Base-by-base conservation (phyloP, 2,888 invertebrate species). In the Boloria selene region DNA sequence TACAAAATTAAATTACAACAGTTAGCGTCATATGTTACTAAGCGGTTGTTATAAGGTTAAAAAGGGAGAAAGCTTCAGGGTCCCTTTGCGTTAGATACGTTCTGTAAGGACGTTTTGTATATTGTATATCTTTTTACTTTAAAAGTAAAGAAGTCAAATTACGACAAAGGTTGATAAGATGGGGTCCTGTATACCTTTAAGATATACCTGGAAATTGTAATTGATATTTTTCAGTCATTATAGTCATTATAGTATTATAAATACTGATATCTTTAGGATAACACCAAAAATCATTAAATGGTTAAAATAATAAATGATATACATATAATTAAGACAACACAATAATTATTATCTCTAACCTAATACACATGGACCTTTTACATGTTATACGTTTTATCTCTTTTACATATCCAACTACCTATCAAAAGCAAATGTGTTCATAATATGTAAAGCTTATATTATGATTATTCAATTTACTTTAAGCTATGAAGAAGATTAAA, bases 1-100 rank as follows among this genome's bases (percentile, higher is more conserved):
- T 31, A 58, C 45, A n/a, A 49, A 26, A 49, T 31, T 16, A 13
- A 49, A 58, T 58, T 45, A 47, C 31, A 47, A 31, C 26, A 22
- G 31, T 47, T 31, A 58, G 13, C 47, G 13, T 13, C 47, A 58
- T 47, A 45, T 58, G 58, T 31, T 49, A 31, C 26, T 47, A 49
- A 47, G n/a, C 26, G 31, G 0, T 53, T 10, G 31, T 16, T 26
- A 26, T 44, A 13, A 45, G 16, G 18, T 26, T 26, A 16, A 58
- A n/a, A 53, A 17, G 58, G 58, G 16, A n/a, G 26, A 14, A 26
- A 16, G 13, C 45, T 16, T 3, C 44, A 55, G 14, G 55, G 18
- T 18, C n/a, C 13, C 18, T 55, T 55, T 17, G 13, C 18, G 22
- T 50, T 18, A 50, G 18, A 13, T 22, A 22, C 22, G 18, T 22